Evolutionary conservation across 2,797 vertebrate species (phyloP), one percentile per base, ranked within the genome.

Genomic region (Centropyge bicolor): DNA sequence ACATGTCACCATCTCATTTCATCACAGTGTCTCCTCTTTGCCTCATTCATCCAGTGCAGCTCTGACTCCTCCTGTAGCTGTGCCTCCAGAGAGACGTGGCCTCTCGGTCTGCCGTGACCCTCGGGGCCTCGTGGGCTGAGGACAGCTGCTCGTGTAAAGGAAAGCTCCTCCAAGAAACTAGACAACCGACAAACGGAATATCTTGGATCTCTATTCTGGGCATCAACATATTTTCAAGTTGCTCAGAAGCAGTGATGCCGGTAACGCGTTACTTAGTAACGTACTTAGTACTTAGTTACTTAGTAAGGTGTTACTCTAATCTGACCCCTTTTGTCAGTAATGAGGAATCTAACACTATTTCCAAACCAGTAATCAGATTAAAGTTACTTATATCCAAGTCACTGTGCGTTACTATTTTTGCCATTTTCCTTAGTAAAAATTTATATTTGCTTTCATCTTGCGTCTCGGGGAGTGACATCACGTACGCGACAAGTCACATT

Each of bases 91-190:
- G 60, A 81, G 60, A 70, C 20, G 24, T 24, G 36, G 27, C 52
- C 31, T 63, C 12, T 79, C 64, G 48, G 55, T 48, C 52, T 62
- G 62, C 49, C 36, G 70, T 55, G 70, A 75, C 54, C 77, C 40
- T 67, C 20, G 20, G 63, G 71, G 60, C 5, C 20, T 62, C 4
- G 31, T 78, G 75, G 22, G 65, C 52, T 69, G 20, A 75, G 31
- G 69, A 24, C 14, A 65, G 64, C 78, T 70, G 80, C 56, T 64
- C 35, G 60, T 27, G 8, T 61, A 20, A 55, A 74, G 60, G 10
- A 59, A 69, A 27, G 70, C n/a, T 36, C 3, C 56, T 70, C 7
- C 40, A n/a, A 35, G 27, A 59, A 38, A 46, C 38, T 17, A 20
- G 16, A 75, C 63, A 38, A 66, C 10, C 17, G 52, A 31, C 16